phyloP scores from a whole-genome alignment of 2,888 invertebrate genomes.

The Cloeon dipterum region DNA sequence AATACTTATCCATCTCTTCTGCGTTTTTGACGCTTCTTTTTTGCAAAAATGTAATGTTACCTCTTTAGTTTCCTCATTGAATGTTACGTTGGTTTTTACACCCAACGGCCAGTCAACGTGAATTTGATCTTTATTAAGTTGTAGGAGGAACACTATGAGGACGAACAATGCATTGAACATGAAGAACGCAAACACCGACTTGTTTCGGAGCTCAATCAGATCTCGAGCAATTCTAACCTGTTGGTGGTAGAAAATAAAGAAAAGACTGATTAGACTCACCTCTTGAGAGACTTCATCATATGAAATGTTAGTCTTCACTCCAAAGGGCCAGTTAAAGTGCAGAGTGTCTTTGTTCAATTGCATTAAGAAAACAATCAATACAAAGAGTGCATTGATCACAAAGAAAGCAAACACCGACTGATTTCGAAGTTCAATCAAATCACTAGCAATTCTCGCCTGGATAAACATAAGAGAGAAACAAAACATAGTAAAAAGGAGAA shows the following conservation, averaged over 20 bases:
- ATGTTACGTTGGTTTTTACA: constrained; percentile 84
- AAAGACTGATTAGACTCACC: constrained; percentile 32
- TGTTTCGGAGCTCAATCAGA: constrained; percentile 86
- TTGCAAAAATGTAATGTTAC: constrained; percentile 23
- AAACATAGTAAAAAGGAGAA: not conserved
- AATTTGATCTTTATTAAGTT: constrained; percentile 95
- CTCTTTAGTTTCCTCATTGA: constrained; percentile 81
- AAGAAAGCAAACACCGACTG: constrained; percentile 91
- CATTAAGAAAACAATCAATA: constrained; percentile 92
- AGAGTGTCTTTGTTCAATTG: constrained; percentile 94
- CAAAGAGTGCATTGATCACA: constrained; percentile 97
- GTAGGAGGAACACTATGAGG: constrained; percentile 94
- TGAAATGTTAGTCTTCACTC: constrained; percentile 82
- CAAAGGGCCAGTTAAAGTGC: constrained; percentile 90
- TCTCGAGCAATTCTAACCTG: constrained; percentile 76
- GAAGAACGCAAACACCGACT: constrained; percentile 93
- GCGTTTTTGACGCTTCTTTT: no score
- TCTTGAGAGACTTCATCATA: constrained; percentile 76
- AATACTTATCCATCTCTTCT: no score
- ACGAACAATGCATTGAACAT: constrained; percentile 99
- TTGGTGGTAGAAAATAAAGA: constrained; percentile 15
- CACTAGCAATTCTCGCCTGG: constrained; percentile 72
- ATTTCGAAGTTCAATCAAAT: constrained; percentile 86
- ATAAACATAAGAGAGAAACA: constrained; percentile 15
- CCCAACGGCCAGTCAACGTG: constrained; percentile 95